Conservation (phyloP, 2,888 invertebrate species). For the Cheilosia vulpina region DNA sequence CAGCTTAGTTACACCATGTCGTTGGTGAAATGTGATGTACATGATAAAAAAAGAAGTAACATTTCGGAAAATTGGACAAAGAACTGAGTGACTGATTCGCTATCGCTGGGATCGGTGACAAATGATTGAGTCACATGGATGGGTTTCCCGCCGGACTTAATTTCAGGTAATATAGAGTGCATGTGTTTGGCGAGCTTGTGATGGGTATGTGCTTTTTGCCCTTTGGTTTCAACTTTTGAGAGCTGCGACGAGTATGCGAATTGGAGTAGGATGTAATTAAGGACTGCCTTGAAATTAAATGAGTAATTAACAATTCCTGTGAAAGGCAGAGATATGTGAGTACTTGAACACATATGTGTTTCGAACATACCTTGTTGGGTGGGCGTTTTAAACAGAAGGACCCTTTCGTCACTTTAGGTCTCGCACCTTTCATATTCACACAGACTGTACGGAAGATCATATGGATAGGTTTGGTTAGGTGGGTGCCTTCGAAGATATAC, state of each 20-base stretch:
- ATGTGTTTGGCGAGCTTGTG: constrained; percentile 12
- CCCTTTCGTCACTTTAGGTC: no score
- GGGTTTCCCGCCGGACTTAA: constrained; percentile 18
- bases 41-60: constrained; percentile 9
- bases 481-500: no score
- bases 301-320: no score
- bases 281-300: no score
- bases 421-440: no score
- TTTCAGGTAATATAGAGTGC: constrained; percentile 38
- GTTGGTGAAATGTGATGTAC: constrained; percentile 42
- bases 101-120: constrained; percentile 67
- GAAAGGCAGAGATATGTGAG: no score
- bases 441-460: no score
- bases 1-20: constrained; percentile 66
- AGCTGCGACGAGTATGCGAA: no score
- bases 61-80: constrained; percentile 61
- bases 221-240: background rate
- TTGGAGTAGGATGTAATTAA: background rate
- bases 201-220: constrained; percentile 5
- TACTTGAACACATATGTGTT: no score
- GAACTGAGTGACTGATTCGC: constrained; percentile 66
- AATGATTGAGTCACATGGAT: constrained; percentile 68
- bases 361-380: no score
- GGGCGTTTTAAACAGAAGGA: no score
- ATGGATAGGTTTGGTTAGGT: no score